phyloP scores from a whole-genome alignment of 2,888 invertebrate genomes.

The Danaus chrysippus region DNA sequence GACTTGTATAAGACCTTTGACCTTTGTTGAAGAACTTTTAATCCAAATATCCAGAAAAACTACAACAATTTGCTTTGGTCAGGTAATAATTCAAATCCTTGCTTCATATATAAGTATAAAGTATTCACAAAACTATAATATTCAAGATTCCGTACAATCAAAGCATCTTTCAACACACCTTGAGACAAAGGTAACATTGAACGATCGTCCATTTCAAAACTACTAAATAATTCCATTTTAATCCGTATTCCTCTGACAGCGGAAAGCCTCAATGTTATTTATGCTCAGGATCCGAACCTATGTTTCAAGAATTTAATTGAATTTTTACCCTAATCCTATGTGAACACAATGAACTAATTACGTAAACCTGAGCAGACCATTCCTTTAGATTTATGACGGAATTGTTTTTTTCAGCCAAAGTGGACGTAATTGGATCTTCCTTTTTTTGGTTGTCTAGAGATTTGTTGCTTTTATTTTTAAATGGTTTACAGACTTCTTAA shows the following conservation, averaged over 20 bases:
- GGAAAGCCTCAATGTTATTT: slow-evolving; percentile 19
- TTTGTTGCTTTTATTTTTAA: slow-evolving; percentile 5
- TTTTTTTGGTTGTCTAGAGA: slow-evolving; percentile 34
- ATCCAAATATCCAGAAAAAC: too few species aligned
- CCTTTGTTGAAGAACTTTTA: too few species aligned
- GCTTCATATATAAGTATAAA: too few species aligned
- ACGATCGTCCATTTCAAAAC: background rate
- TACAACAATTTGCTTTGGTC: too few species aligned
- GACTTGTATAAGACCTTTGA: too few species aligned
- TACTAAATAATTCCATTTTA: slow-evolving; percentile 25
- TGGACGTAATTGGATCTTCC: slow-evolving; percentile 38
- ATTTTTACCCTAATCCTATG: slow-evolving; percentile 36
- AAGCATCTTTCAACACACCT: background rate
- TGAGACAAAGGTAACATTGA: background rate
- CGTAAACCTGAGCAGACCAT: slow-evolving; percentile 31
- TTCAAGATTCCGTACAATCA: background rate
- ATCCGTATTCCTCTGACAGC: slow-evolving; percentile 21
- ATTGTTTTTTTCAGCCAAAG: slow-evolving; percentile 46
- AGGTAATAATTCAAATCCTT: too few species aligned
- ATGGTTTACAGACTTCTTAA: background rate
- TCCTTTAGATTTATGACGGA: slow-evolving; percentile 45
- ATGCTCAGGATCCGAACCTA: slow-evolving; percentile 23
- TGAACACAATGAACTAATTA: slow-evolving; percentile 43
- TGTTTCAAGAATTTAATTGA: slow-evolving; percentile 33
- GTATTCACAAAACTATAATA: too few species aligned